phyloP scores from a whole-genome alignment of 2,797 vertebrate genomes.

The Enteromius thamalakanensis region DNA sequence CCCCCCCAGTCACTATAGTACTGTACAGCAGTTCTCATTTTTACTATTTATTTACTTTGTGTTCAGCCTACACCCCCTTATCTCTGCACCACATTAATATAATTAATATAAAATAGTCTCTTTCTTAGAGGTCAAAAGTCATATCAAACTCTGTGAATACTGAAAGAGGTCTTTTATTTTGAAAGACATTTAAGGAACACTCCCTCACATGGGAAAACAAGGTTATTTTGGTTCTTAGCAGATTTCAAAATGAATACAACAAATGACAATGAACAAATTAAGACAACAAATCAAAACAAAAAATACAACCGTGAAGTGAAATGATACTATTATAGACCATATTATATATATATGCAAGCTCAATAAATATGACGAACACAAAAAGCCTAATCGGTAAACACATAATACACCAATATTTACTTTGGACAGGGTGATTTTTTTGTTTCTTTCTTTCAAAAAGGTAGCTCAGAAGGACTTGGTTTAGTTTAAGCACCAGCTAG shows the following conservation, averaged over 20 bases:
- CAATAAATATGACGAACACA: constrained; percentile 84
- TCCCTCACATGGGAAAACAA: constrained; percentile 70
- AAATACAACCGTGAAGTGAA: constrained; percentile 72
- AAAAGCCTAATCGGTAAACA: constrained; percentile 72
- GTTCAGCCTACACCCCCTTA: background rate
- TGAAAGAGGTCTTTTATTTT: constrained; percentile 67
- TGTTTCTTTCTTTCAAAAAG: constrained; percentile 63
- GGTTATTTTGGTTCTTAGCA: constrained; percentile 78
- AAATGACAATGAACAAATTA: constrained; percentile 67
- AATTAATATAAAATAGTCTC: too few species aligned
- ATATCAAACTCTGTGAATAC: background rate
- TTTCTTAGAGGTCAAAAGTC: background rate
- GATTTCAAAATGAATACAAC: constrained; percentile 68
- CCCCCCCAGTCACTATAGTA: too few species aligned
- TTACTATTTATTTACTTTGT: background rate
- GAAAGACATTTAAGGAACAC: constrained; percentile 76
- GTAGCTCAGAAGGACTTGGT: constrained; percentile 45
- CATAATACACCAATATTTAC: constrained; percentile 70
- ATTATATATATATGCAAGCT: constrained; percentile 68
- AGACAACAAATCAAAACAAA: constrained; percentile 72
- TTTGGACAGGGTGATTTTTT: constrained; percentile 60
- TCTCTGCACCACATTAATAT: too few species aligned
- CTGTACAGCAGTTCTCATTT: too few species aligned
- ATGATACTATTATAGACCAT: constrained; percentile 75
- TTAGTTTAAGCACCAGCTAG: constrained; percentile 60